Evolutionary conservation across 1,140 invertebrate genomes (phyloP).

Genomic region (Leptinotarsa texana): DNA sequence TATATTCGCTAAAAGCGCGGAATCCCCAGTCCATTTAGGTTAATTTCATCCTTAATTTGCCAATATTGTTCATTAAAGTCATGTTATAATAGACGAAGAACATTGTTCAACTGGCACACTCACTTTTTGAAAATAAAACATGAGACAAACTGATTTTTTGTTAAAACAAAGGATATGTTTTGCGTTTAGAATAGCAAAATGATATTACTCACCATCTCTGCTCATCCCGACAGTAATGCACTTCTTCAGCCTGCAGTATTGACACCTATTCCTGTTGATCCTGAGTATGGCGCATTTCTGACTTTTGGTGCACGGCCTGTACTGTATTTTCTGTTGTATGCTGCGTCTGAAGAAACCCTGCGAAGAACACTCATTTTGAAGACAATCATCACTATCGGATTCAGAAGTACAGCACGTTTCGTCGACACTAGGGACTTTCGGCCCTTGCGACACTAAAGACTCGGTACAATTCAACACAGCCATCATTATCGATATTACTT

Average conservation of each 20-base stretch:
- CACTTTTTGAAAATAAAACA: too few species aligned
- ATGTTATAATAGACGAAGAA: too few species aligned
- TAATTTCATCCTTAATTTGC: too few species aligned
- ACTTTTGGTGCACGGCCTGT: conserved; percentile 95
- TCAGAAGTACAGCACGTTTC: conserved; percentile 55
- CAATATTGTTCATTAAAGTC: too few species aligned
- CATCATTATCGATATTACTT: conserved; percentile 47
- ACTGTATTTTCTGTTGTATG: conserved; percentile 98
- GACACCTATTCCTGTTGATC: conserved; percentile 96
- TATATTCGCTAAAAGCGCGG: conserved; percentile 32
- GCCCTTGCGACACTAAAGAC: conserved; percentile 39
- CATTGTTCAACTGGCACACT: too few species aligned
- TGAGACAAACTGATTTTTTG: too few species aligned
- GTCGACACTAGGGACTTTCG: conserved; percentile 29
- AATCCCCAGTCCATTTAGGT: too few species aligned
- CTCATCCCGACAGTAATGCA: conserved; percentile 98
- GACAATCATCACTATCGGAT: conserved; percentile 63
- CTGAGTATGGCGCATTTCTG: conserved; percentile 96
- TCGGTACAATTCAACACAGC: conserved; percentile 52
- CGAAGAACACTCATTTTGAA: conserved; percentile 61
- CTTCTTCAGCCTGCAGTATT: conserved; percentile 96
- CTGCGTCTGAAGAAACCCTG: conserved; percentile 86
- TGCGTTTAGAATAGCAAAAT: too few species aligned
- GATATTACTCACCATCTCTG: conserved; percentile 81
- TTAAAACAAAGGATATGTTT: too few species aligned